A percentile compares a stretch with the other conserved stretches of the same genome.
Evolutionary conservation across 2,797 vertebrate genomes (phyloP).

Genomic region (Perodicticus potto): DNA sequence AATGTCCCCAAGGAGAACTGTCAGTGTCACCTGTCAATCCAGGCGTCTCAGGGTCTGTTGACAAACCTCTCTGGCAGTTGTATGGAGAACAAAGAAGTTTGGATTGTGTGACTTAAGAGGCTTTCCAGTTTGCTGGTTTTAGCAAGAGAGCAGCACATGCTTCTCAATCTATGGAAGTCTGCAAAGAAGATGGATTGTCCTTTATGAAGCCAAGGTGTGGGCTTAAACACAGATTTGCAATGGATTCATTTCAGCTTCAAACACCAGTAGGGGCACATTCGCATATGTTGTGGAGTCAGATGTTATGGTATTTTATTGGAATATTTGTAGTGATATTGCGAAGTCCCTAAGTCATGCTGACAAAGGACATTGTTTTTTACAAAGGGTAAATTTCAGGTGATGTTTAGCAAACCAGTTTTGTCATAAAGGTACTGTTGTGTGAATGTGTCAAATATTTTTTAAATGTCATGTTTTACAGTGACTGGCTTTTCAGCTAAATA

Average conservation of each 20-base stretch:
- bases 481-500: not conserved
- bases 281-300: not conserved
- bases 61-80: not conserved
- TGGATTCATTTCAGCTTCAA: not conserved
- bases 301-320: not conserved
- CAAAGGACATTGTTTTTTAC: not conserved
- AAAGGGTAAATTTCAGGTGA: not conserved
- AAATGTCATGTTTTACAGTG: not conserved
- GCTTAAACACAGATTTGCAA: rapidly evolving
- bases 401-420: not conserved
- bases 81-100: not conserved
- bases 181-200: not conserved
- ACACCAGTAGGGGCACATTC: rapidly evolving
- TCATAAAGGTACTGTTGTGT: not conserved
- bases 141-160: not conserved
- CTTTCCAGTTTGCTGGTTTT: not conserved
- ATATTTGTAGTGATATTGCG: not conserved
- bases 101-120: not conserved
- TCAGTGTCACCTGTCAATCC: rapidly evolving
- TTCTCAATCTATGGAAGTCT: rapidly evolving
- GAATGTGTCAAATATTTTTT: not conserved
- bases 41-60: not conserved
- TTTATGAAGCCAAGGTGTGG: not conserved
- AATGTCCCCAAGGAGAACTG: not conserved
- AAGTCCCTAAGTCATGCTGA: not conserved